phyloP scores from a whole-genome alignment of 2,888 invertebrate species.

The Luperina nickerlii region DNA sequence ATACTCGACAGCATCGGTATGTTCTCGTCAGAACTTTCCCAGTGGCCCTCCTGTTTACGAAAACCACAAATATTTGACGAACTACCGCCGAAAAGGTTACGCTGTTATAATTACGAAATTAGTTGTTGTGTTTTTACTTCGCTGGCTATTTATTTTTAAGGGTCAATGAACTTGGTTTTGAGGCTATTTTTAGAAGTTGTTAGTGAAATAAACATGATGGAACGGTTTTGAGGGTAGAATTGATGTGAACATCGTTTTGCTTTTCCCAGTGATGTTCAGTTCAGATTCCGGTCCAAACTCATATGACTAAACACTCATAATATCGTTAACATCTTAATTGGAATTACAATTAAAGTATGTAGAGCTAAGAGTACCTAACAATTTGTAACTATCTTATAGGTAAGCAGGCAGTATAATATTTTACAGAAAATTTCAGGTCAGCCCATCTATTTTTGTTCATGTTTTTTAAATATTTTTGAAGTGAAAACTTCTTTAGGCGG shows the following conservation, averaged over 20 bases:
- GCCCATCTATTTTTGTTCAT: background rate
- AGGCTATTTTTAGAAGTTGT: conserved; percentile 17
- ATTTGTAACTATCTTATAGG: background rate
- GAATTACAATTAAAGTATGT: background rate
- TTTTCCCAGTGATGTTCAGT: background rate
- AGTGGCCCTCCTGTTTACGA: conserved; percentile 35
- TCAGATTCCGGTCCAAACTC: background rate
- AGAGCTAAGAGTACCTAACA: background rate
- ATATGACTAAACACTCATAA: background rate
- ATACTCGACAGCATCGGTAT: conserved; percentile 25
- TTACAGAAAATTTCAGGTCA: no score
- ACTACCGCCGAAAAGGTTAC: conserved; percentile 44
- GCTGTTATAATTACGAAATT: conserved; percentile 46
- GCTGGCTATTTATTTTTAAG: conserved; percentile 20
- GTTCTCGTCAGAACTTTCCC: conserved; percentile 13
- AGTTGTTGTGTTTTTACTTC: conserved; percentile 24
- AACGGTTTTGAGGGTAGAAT: background rate
- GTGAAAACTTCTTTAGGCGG: no score
- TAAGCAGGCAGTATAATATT: background rate
- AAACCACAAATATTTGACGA: conserved; percentile 54
- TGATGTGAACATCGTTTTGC: background rate
- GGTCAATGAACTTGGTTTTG: conserved; percentile 8
- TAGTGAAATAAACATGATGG: conserved; percentile 3
- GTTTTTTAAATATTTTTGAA: no score
- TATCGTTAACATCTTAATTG: background rate